phyloP scores from a whole-genome alignment of 1,140 invertebrate genomes.

The Polyergus mexicanus region DNA sequence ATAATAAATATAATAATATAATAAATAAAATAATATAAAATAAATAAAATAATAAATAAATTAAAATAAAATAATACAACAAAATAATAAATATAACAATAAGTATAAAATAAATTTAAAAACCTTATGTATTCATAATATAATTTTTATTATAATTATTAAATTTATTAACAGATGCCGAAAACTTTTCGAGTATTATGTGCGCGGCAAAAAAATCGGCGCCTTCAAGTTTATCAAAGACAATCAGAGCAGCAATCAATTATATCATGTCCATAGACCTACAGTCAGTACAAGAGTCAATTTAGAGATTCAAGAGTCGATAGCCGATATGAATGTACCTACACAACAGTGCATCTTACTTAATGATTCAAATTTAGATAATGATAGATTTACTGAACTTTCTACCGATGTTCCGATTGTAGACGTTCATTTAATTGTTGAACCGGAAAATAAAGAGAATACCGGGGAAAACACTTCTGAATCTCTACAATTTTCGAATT shows the following conservation, averaged over 20 bases:
- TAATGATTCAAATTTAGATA: not conserved
- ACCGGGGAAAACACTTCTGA: not conserved
- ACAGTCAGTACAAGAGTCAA: not conserved
- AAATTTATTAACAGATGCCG: not conserved
- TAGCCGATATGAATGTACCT: not conserved
- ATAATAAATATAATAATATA: too few relatives aligned
- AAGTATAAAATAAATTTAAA: too few relatives aligned
- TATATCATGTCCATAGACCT: not conserved
- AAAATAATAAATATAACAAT: too few relatives aligned
- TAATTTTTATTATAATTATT: too few relatives aligned
- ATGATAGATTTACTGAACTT: not conserved
- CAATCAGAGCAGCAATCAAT: not conserved
- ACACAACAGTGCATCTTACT: not conserved
- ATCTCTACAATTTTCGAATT: not conserved
- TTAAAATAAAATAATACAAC: too few relatives aligned
- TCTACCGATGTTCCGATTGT: not conserved
- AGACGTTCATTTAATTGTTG: not conserved
- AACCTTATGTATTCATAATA: too few relatives aligned
- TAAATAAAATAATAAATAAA: too few relatives aligned
- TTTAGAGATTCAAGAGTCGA: not conserved
- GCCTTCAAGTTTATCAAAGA: not conserved
- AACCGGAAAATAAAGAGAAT: not conserved
- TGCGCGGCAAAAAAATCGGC: conserved; percentile 9
- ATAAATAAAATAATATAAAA: too few relatives aligned
- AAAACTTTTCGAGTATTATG: conserved; percentile 7